Evolutionary conservation across 2,113 vertebrate genomes (phyloP).

Genomic region (Formicarius rufipectus): DNA sequence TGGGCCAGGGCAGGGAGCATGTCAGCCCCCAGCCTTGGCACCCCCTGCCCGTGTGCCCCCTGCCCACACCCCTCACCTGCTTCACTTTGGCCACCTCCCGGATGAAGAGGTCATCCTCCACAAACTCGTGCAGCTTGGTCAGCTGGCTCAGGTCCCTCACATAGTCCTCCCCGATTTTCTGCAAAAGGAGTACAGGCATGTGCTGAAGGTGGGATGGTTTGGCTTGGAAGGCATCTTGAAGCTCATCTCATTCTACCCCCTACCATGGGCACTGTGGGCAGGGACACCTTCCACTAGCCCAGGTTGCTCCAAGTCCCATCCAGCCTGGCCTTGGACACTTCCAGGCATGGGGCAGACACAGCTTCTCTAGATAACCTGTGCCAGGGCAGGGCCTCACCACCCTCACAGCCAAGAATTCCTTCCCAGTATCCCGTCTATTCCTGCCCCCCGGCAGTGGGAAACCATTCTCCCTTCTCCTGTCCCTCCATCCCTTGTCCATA

Average conservation of each 20-base stretch:
- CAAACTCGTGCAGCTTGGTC: conserved; percentile 79
- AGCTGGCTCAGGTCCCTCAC: conserved; percentile 90
- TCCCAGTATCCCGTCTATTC: no score
- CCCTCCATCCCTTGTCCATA: fast-evolving
- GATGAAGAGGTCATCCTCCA: conserved; percentile 83
- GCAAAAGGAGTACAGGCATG: not conserved
- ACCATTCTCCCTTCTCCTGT: not conserved
- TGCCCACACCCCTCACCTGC: conserved; percentile 75
- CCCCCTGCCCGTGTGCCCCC: fast-evolving
- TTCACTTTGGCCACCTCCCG: conserved; percentile 89
- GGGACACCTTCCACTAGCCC: fast-evolving
- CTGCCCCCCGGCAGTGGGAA: not conserved
- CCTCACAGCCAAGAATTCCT: not conserved
- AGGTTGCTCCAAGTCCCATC: fast-evolving
- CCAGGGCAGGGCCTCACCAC: not conserved
- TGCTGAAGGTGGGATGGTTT: not conserved
- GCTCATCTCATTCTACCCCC: not conserved
- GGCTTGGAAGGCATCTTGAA: not conserved
- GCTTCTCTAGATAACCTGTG: not conserved
- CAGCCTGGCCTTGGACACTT: fast-evolving
- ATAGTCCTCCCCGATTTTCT: conserved; percentile 94
- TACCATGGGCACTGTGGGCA: not conserved
- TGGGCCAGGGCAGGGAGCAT: not conserved
- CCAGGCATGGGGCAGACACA: not conserved
- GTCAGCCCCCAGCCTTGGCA: not conserved